phyloP scores from a whole-genome alignment of 2,797 vertebrate genomes.

The Australoheros facetus region DNA sequence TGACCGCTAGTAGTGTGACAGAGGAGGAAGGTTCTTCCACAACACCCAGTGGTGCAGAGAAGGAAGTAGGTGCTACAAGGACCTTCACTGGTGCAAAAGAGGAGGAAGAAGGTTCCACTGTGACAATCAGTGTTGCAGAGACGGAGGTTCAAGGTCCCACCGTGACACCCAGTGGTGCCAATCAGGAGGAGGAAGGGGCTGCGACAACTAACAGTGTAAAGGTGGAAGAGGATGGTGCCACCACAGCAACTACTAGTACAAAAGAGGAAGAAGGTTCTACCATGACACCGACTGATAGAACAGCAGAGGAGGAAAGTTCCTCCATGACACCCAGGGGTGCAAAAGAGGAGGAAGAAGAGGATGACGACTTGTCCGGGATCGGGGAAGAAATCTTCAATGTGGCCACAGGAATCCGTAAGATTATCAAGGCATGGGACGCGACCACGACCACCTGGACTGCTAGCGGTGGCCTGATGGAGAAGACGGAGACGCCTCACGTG shows the following conservation, averaged over 20 bases:
- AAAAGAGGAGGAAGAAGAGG: neutral
- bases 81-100: neutral
- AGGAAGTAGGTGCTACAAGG: neutral
- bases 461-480: slow-evolving; percentile 36
- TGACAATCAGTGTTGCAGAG: neutral
- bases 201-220: neutral
- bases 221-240: neutral
- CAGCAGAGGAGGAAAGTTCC: neutral
- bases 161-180: too few species aligned
- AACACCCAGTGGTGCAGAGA: neutral
- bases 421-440: slow-evolving; percentile 74
- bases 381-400: slow-evolving; percentile 76
- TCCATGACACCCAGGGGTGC: neutral
- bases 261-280: neutral
- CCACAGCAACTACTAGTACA: too few species aligned
- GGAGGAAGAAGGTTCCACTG: too few species aligned
- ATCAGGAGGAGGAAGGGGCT: neutral
- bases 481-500: slow-evolving; percentile 47
- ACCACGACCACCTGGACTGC: slow-evolving; percentile 6
- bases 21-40: neutral
- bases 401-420: slow-evolving; percentile 72
- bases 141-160: too few species aligned
- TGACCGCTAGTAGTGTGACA: neutral
- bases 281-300: neutral
- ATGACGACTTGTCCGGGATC: slow-evolving; percentile 66